Evolutionary conservation across 2,797 vertebrate genomes (phyloP).

Genomic region (Epinephelus coioides): DNA sequence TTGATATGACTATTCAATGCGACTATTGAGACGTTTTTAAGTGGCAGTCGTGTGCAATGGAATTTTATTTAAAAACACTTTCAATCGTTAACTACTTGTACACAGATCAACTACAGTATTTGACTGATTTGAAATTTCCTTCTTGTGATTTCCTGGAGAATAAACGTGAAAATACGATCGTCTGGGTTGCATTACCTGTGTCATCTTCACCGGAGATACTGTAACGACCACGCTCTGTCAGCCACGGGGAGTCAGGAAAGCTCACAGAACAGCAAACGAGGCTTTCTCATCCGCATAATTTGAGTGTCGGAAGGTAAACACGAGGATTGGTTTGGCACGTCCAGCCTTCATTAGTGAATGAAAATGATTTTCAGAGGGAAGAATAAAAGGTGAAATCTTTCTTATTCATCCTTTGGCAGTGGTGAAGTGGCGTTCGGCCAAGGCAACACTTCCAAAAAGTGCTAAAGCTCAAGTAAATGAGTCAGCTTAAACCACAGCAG

Average conservation of each 20-base stretch:
- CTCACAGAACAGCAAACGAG: conserved; percentile 29
- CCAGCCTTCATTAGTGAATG: conserved; percentile 55
- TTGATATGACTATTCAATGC: conserved; percentile 41
- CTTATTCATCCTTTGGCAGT: conserved; percentile 78
- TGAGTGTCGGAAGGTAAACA: conserved; percentile 40
- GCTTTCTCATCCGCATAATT: conserved; percentile 10
- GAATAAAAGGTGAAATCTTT: conserved; percentile 50
- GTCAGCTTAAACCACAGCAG: conserved; percentile 52
- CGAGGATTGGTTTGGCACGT: conserved; percentile 72
- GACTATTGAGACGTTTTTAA: conserved; percentile 27
- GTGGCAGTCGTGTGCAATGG: conserved; percentile 68
- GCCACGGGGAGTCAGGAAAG: not conserved
- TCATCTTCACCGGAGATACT: conserved; percentile 10
- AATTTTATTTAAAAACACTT: conserved; percentile 48
- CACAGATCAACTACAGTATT: conserved; percentile 25
- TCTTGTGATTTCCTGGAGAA: conserved; percentile 38
- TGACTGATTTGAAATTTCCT: conserved; percentile 20
- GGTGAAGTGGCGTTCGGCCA: conserved; percentile 71
- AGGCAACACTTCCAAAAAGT: conserved; percentile 79
- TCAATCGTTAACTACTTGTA: conserved; percentile 28
- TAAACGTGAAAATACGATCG: conserved; percentile 18
- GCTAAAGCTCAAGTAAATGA: conserved; percentile 70
- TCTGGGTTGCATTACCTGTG: conserved; percentile 3
- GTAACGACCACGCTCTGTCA: not conserved
- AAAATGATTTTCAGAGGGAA: conserved; percentile 41